Conservation (phyloP, 2,888 invertebrate genomes). For the Abscondita cerata region DNA sequence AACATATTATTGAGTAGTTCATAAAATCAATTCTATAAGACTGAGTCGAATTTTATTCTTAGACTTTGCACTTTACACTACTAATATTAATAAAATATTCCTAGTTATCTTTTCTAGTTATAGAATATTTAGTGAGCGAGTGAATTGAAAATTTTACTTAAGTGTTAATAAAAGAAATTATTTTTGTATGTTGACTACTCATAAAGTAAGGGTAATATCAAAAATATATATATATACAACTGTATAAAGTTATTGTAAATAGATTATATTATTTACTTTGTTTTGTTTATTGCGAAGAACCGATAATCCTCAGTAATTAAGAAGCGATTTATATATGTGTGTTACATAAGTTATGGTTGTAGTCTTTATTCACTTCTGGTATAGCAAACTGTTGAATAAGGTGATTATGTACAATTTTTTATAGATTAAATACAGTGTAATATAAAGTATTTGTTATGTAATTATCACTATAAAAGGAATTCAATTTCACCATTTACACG, state of each 20-base stretch:
- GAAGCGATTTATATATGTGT: too few species aligned
- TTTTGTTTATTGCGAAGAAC: slow-evolving; percentile 6
- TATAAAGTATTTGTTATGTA: too few species aligned
- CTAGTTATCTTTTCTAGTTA: slow-evolving; percentile 8
- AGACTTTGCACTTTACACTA: slow-evolving; percentile 2
- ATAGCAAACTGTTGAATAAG: too few species aligned
- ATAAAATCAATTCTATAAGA: slow-evolving; percentile 6
- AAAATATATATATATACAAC: slow-evolving; percentile 3
- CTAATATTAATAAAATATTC: not conserved
- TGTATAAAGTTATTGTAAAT: slow-evolving; percentile 22
- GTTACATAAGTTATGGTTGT: too few species aligned
- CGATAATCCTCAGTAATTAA: too few species aligned
- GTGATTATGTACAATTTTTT: too few species aligned
- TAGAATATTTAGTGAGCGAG: not conserved
- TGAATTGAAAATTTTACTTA: not conserved
- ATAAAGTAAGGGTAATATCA: slow-evolving; percentile 22
- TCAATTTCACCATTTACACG: too few species aligned
- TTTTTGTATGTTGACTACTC: slow-evolving; percentile 9
- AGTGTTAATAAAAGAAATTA: not conserved
- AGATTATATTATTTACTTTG: slow-evolving; percentile 17
- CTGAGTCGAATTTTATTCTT: slow-evolving; percentile 10
- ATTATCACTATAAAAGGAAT: too few species aligned
- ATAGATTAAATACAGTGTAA: too few species aligned
- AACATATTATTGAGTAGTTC: slow-evolving; percentile 4
- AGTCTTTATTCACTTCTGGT: too few species aligned